A percentile compares a stretch with the other conserved stretches of the same genome.
phyloP scores from a whole-genome alignment of 2,797 vertebrate species.

The Meda fulgida region DNA sequence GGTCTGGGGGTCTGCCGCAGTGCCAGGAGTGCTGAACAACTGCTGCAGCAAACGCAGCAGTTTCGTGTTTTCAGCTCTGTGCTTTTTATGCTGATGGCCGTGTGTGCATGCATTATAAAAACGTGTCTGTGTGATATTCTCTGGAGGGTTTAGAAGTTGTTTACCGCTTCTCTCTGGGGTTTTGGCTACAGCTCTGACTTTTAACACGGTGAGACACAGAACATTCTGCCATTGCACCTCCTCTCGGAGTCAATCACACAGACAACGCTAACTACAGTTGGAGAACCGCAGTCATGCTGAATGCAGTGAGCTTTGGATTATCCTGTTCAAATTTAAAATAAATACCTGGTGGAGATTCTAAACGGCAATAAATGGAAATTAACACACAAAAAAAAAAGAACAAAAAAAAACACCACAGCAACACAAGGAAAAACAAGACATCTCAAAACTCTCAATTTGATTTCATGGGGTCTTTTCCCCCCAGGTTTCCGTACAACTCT shows the following conservation, averaged over 20 bases:
- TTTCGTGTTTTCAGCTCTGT: conserved; percentile 52
- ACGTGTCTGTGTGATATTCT: conserved; percentile 53
- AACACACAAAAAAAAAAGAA: too few relatives aligned
- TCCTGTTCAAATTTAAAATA: conserved; percentile 40
- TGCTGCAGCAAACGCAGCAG: conserved; percentile 49
- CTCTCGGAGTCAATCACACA: conserved; percentile 25
- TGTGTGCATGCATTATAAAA: conserved; percentile 49
- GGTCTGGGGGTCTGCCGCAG: conserved; percentile 49
- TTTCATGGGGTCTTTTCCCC: background rate
- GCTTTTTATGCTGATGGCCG: conserved; percentile 59
- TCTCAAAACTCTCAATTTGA: background rate
- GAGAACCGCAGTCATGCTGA: conserved; percentile 15
- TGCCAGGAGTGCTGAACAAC: conserved; percentile 45
- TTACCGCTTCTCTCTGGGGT: conserved; percentile 49
- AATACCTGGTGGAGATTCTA: conserved; percentile 30
- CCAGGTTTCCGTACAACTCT: background rate
- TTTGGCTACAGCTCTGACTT: conserved; percentile 41
- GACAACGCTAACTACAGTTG: conserved; percentile 16
- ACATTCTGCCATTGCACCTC: conserved; percentile 27
- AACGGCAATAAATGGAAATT: background rate
- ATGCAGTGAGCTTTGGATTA: conserved; percentile 41
- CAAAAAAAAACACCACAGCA: background rate
- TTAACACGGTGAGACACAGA: conserved; percentile 27
- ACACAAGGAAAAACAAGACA: background rate
- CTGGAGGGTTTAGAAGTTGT: conserved; percentile 56